Conservation (phyloP, 2,888 invertebrate species). For the Torymus texanus region DNA sequence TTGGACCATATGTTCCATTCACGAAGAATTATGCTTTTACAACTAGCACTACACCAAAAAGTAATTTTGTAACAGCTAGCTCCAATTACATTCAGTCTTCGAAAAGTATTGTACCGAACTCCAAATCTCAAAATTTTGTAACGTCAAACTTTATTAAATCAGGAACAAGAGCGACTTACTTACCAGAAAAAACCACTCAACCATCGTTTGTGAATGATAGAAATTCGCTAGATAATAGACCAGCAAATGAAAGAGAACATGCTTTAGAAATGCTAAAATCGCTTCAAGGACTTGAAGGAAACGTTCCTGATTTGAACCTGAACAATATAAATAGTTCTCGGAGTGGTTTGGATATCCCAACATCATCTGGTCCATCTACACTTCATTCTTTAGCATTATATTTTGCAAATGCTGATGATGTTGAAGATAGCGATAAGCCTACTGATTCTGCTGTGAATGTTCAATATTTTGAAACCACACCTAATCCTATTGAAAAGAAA, state of each 20-base stretch:
- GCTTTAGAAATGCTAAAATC: conserved; percentile 84
- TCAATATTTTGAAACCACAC: conserved; percentile 50
- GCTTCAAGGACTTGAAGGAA: conserved; percentile 79
- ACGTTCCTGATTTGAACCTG: conserved; percentile 68
- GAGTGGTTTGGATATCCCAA: conserved; percentile 82
- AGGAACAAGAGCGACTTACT: conserved; percentile 62
- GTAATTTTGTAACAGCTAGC: conserved; percentile 63
- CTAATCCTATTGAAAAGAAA: conserved; percentile 46
- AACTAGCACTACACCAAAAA: conserved; percentile 62
- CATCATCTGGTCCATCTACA: conserved; percentile 86
- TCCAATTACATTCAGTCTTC: conserved; percentile 54
- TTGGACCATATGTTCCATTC: conserved; percentile 71
- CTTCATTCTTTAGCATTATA: conserved; percentile 87
- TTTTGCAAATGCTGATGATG: conserved; percentile 82
- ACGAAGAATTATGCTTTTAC: conserved; percentile 70
- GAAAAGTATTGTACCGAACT: conserved; percentile 60
- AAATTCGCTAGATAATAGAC: conserved; percentile 60
- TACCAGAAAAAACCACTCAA: conserved; percentile 64
- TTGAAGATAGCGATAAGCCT: conserved; percentile 69
- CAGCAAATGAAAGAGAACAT: conserved; percentile 79
- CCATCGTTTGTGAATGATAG: conserved; percentile 59
- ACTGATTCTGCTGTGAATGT: conserved; percentile 60
- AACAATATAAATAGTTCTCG: conserved; percentile 75
- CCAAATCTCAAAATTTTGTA: conserved; percentile 54
- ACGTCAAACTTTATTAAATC: conserved; percentile 58